These are phyloP conservation scores for Mimachlamys varia DNA, from an alignment of 2,888 invertebrate genomes.

Conservation along the genomic window DNA sequence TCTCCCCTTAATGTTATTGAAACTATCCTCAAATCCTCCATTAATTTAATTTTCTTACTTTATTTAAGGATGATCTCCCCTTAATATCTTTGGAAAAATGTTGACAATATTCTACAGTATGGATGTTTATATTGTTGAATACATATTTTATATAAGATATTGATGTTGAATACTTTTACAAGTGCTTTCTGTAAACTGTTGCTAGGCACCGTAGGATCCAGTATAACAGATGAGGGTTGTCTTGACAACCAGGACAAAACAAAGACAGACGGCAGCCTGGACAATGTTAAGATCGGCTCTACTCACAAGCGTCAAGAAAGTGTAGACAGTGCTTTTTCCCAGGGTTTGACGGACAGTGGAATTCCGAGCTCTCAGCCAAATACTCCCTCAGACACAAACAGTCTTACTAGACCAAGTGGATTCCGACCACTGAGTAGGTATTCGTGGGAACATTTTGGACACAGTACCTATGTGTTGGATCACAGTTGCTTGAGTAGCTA, in stretches of 20 bases:
- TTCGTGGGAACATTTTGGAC: background rate
- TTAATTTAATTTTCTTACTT: no score
- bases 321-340: conserved; percentile 61
- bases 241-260: background rate
- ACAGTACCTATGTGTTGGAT: no score
- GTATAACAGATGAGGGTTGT: background rate
- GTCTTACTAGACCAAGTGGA: conserved; percentile 51
- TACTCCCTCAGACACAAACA: conserved; percentile 47
- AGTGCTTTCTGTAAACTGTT: background rate
- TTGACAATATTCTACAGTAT: no score
- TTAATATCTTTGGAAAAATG: background rate
- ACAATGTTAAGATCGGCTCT: conserved; percentile 27
- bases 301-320: conserved; percentile 61
- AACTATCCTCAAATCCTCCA: no score
- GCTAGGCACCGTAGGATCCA: background rate
- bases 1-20: no score
- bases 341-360: conserved; percentile 61
- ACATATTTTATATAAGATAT: no score
- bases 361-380: conserved; percentile 53
- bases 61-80: no score
- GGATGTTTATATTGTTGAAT: no score
- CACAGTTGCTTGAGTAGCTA: no score
- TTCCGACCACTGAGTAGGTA: conserved; percentile 62
- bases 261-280: background rate
- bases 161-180: background rate